Conservation (phyloP, 2,888 invertebrate genomes). For the Charanyca ferruginea region DNA sequence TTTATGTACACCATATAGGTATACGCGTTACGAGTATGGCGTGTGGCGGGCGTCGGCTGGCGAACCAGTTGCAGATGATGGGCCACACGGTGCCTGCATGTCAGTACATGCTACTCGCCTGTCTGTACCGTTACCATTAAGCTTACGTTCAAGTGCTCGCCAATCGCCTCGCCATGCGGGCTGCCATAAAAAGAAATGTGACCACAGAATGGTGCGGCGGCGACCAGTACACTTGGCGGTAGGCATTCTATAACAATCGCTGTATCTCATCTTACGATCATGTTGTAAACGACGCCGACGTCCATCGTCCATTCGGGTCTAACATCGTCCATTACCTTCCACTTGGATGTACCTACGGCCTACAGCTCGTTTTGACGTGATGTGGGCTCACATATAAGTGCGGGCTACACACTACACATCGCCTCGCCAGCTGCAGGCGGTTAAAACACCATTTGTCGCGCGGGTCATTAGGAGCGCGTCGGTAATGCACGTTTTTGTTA, state of each 20-base stretch:
- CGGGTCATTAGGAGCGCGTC: conserved; percentile 41
- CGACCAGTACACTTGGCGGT: not conserved
- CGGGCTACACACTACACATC: no score
- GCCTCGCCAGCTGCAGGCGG: conserved; percentile 47
- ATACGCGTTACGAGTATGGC: no score
- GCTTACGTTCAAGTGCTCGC: conserved; percentile 13
- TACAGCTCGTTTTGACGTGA: conserved; percentile 2
- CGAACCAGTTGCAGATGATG: conserved; percentile 28
- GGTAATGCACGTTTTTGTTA: conserved; percentile 59
- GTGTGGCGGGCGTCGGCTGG: conserved; percentile 2
- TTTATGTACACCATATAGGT: no score
- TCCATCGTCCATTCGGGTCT: conserved; percentile 10
- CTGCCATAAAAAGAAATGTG: conserved; percentile 30
- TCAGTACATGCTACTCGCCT: not conserved
- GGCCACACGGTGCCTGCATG: not conserved
- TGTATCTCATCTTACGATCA: conserved; percentile 23
- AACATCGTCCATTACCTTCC: conserved; percentile 25
- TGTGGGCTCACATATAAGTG: no score
- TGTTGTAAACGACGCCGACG: conserved; percentile 21
- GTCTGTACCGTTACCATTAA: conserved; percentile 4
- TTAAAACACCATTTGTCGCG: conserved; percentile 50
- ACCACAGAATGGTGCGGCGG: conserved; percentile 23
- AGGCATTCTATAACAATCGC: conserved; percentile 16
- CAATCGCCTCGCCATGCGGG: conserved; percentile 24
- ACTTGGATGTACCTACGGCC: not conserved